Evolutionary conservation across 2,888 invertebrate species (phyloP), one percentile per base, ranked within the genome.

Genomic region (Cheilosia grossa): DNA sequence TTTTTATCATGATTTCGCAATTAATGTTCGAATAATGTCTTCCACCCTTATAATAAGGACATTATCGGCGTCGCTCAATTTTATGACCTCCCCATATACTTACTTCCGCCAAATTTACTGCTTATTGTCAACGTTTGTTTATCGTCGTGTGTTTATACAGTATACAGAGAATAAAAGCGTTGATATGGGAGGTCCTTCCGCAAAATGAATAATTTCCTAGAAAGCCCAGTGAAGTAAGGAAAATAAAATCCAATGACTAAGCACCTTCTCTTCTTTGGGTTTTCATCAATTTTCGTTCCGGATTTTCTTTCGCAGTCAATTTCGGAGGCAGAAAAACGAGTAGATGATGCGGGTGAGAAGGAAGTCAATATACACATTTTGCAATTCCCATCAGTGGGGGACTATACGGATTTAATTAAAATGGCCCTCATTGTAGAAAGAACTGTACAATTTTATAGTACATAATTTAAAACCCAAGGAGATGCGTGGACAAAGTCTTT

Each of bases 71-170:
- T 54, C 51, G 53, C 27, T 54, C 53, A 42, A 54, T 54, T 27
- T 54, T 42, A 19, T 54, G 27, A 54, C 54, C 53, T 17, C 19
- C 54, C 42, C 37, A 27, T 10, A 37, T 4, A 67, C 66, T 54
- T 54, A 54, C 40, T 67, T 53, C 33, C 27, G 27, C 19, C 40
- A 53, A 53, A 53, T 66, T 66, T 66, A 54, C 19, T 40, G 54
- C 53, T 67, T 67, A 67, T 67, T 67, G 66, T 67, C 66, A 30
- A 42, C 17, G 54, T 67, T 67, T 54, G 53, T 54, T 54, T 54
- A 53, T 67, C 51, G 21, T 24, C 21, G n/a, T 15, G 13, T n/a
- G 19, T 49, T 10, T 10, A 19, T 49, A 17, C 15, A 44, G 13
- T 13, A 37, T 37, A 37, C 37, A 4, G 33, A 13, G 24, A 51